Evolutionary conservation across 1,140 invertebrate genomes (phyloP).

Genomic region (Ganaspis sp.): DNA sequence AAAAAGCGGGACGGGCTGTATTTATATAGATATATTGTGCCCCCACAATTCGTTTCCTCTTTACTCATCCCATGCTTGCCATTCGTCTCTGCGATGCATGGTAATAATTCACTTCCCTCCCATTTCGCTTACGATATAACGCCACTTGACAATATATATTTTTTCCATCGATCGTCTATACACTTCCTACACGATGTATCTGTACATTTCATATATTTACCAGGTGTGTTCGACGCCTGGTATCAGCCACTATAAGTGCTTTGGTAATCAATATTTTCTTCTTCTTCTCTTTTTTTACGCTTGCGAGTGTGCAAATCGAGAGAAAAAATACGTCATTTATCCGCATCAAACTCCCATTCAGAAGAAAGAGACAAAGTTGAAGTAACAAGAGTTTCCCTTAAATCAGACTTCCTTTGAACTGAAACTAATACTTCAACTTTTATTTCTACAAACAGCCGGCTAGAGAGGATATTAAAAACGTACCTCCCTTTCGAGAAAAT

Average conservation of each 20-base stretch:
- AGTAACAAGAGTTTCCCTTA: slow-evolving; percentile 17
- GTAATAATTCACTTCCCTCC: slow-evolving; percentile 70
- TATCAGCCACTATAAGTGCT: background rate
- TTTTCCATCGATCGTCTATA: slow-evolving; percentile 53
- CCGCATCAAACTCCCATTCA: slow-evolving; percentile 5
- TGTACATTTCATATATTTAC: background rate
- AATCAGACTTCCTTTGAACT: slow-evolving; percentile 28
- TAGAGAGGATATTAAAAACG: slow-evolving; percentile 25
- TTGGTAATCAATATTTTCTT: slow-evolving; percentile 26
- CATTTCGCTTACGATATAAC: slow-evolving; percentile 68
- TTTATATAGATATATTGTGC: slow-evolving; percentile 47
- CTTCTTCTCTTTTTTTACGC: background rate
- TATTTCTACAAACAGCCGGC: slow-evolving; percentile 22
- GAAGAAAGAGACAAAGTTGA: slow-evolving; percentile 2
- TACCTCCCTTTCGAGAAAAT: slow-evolving; percentile 11
- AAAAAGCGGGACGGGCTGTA: slow-evolving; percentile 48
- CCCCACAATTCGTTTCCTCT: slow-evolving; percentile 39
- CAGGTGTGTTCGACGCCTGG: slow-evolving; percentile 2
- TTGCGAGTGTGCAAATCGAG: background rate
- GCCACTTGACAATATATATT: slow-evolving; percentile 63
- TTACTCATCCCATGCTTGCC: slow-evolving; percentile 49
- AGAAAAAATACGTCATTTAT: background rate
- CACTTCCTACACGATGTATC: background rate
- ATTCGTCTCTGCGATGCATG: slow-evolving; percentile 62
- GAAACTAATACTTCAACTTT: slow-evolving; percentile 30